Conservation (phyloP, 2,888 invertebrate species). For the Leistus spinibarbis region DNA sequence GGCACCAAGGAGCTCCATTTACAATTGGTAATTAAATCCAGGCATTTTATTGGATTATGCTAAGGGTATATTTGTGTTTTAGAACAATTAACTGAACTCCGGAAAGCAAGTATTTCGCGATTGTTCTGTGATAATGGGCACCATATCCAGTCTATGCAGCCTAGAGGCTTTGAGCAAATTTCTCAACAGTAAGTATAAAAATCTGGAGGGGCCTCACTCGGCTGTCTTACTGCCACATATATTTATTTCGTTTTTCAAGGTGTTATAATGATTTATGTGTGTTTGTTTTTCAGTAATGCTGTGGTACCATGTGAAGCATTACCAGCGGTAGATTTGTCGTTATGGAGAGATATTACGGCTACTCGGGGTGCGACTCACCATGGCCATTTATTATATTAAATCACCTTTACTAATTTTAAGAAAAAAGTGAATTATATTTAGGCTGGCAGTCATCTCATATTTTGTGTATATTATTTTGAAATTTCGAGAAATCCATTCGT, state of each 20-base stretch:
- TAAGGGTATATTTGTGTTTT: slow-evolving; percentile 40
- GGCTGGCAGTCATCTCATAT: not conserved
- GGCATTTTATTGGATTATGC: not conserved
- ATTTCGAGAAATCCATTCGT: not conserved
- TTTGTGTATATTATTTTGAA: not conserved
- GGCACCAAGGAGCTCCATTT: slow-evolving; percentile 67
- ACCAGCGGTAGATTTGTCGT: slow-evolving; percentile 65
- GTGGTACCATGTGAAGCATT: slow-evolving; percentile 64
- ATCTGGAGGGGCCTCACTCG: too few species aligned
- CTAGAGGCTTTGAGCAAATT: slow-evolving; percentile 69
- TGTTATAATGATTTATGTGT: not conserved
- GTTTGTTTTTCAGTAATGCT: slow-evolving; percentile 62
- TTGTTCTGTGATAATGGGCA: slow-evolving; percentile 82
- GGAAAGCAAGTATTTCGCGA: slow-evolving; percentile 77
- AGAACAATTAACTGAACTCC: slow-evolving; percentile 75
- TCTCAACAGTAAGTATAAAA: slow-evolving; percentile 64
- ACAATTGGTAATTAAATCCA: slow-evolving; percentile 61
- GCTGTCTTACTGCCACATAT: too few species aligned
- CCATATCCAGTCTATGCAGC: slow-evolving; percentile 69
- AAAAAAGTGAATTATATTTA: not conserved
- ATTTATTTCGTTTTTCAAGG: not conserved
- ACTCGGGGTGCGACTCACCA: not conserved
- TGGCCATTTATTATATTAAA: not conserved
- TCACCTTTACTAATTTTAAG: not conserved
- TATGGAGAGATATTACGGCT: slow-evolving; percentile 61